Evolutionary conservation across 2,797 vertebrate genomes (phyloP).

Genomic region (Graptemys geographica): DNA sequence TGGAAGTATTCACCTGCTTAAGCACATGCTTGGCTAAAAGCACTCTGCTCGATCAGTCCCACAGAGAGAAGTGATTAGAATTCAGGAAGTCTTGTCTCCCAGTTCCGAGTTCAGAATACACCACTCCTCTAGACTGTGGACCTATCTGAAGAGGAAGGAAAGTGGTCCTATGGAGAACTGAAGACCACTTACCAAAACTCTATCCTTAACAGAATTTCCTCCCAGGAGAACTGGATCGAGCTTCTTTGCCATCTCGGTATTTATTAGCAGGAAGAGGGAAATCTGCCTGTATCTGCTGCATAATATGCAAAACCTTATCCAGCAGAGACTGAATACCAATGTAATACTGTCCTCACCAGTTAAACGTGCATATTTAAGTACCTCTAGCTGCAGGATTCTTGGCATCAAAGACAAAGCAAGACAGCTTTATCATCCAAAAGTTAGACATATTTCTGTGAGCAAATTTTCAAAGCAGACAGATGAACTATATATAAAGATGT

Average conservation of each 20-base stretch:
- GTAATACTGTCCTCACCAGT: not conserved
- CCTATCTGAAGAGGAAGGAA: not conserved
- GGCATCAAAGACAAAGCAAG: not conserved
- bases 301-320: slow-evolving; percentile 3
- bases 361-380: not conserved
- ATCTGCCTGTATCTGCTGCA: not conserved
- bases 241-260: not conserved
- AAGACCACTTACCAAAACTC: not conserved
- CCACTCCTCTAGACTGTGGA: not conserved
- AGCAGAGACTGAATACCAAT: not conserved
- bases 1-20: not conserved
- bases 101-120: not conserved
- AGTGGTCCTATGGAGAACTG: too few species aligned
- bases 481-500: not conserved
- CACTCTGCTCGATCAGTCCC: not conserved
- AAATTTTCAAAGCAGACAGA: not conserved
- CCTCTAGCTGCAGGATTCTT: not conserved
- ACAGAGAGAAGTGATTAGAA: not conserved
- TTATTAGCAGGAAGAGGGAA: not conserved
- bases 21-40: not conserved
- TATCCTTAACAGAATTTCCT: not conserved
- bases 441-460: not conserved
- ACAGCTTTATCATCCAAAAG: not conserved
- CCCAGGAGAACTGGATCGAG: not conserved
- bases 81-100: not conserved